phyloP scores from a whole-genome alignment of 2,113 vertebrate genomes.

The Cyanoramphus novaezelandiae region DNA sequence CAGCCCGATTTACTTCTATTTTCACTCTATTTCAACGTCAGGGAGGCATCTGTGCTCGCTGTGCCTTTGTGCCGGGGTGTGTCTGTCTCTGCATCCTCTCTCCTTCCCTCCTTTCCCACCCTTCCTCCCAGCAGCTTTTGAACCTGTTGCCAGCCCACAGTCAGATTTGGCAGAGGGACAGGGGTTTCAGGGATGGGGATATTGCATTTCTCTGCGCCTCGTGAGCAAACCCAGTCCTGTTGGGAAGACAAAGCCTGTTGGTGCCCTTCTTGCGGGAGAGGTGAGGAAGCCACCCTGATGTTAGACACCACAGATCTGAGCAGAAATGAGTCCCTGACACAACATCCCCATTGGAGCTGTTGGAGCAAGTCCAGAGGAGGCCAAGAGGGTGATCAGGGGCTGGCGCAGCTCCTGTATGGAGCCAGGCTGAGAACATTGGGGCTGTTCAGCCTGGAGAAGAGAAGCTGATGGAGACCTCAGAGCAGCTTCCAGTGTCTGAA shows the following conservation, averaged over 20 bases:
- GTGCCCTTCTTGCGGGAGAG: neutral
- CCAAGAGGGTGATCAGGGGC: neutral
- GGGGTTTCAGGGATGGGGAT: neutral
- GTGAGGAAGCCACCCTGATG: neutral
- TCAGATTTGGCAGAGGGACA: constrained; percentile 24
- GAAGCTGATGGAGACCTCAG: neutral
- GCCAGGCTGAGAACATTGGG: neutral
- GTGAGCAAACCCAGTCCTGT: neutral
- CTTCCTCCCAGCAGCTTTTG: constrained; percentile 46
- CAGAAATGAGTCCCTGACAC: neutral
- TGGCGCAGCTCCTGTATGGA: neutral
- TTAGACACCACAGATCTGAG: neutral
- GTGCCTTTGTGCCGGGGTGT: neutral
- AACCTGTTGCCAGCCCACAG: constrained; percentile 32
- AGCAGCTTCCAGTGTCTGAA: neutral
- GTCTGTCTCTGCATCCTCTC: constrained; percentile 15
- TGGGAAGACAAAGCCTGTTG: neutral
- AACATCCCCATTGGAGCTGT: fast-evolving
- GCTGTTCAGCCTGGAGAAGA: neutral
- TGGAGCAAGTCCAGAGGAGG: neutral
- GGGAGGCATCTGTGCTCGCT: neutral
- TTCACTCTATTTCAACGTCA: neutral
- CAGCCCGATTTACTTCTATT: neutral
- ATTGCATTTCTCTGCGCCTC: neutral
- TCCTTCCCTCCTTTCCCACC: constrained; percentile 44